These are phyloP conservation scores for Neogobius melanostomus DNA, from an alignment of 2,113 vertebrate species.

Conservation along the genomic window DNA sequence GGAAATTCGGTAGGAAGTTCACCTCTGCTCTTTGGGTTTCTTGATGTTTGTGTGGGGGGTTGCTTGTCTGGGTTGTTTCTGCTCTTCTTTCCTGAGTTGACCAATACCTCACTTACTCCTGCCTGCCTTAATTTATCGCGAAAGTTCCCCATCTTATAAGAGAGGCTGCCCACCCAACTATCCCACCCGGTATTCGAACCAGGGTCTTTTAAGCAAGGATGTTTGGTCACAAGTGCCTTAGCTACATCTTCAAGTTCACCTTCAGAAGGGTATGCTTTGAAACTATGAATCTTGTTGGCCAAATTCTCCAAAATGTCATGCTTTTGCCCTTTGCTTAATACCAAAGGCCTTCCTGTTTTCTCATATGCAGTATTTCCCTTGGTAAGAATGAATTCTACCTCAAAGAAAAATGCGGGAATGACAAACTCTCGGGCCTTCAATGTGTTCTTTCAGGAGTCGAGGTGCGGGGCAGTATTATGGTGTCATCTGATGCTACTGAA, in stretches of 20 bases:
- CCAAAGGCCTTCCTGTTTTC: constrained; percentile 12
- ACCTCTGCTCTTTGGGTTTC: constrained; percentile 34
- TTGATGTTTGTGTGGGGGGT: constrained; percentile 32
- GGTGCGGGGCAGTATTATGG: constrained; percentile 20
- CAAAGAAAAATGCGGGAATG: constrained; percentile 26
- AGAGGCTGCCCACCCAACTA: constrained; percentile 25
- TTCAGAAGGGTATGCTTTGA: constrained; percentile 23
- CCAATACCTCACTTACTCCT: constrained; percentile 21
- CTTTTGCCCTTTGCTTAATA: constrained; percentile 30
- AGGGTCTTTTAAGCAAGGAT: constrained; percentile 26
- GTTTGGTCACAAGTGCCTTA: constrained; percentile 27
- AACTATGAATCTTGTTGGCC: constrained; percentile 28
- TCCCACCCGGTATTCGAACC: constrained; percentile 34
- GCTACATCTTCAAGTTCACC: constrained; percentile 9
- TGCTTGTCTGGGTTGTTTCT: constrained; percentile 35
- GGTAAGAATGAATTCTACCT: constrained; percentile 15
- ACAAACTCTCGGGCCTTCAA: constrained; percentile 21
- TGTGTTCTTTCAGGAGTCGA: not conserved
- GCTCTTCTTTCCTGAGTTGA: constrained; percentile 39
- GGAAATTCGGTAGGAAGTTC: constrained; percentile 38
- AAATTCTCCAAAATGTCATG: constrained; percentile 24
- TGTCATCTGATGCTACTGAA: constrained; percentile 37
- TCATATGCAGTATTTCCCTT: constrained; percentile 24
- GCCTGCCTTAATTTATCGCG: constrained; percentile 4
- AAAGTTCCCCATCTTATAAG: constrained; percentile 42